phyloP scores from a whole-genome alignment of 2,888 invertebrate genomes.

The Cephus pulcher region DNA sequence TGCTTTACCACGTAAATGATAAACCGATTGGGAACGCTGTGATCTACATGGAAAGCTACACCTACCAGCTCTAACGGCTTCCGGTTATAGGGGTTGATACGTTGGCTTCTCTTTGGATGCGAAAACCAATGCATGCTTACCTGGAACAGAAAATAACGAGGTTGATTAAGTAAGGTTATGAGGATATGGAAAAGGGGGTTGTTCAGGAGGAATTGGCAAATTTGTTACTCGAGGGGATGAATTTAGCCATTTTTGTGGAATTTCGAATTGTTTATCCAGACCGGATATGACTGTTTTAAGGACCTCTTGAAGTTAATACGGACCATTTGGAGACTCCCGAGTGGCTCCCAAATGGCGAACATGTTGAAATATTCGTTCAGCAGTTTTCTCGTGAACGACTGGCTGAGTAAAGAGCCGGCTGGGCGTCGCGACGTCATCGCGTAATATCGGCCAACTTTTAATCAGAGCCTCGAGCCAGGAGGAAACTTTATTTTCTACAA shows the following conservation, averaged over 20 bases:
- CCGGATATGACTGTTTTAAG: not conserved
- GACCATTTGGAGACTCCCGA: not conserved
- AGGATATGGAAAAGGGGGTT: not conserved
- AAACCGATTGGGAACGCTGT: not conserved
- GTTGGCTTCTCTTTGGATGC: not conserved
- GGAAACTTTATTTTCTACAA: conserved; percentile 51
- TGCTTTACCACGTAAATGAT: not conserved
- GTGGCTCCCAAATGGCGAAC: not conserved
- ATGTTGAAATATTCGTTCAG: conserved; percentile 30
- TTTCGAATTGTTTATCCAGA: not conserved
- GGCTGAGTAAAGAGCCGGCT: conserved; percentile 31
- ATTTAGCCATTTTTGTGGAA: not conserved
- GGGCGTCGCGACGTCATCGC: conserved; percentile 37
- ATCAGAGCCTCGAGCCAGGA: conserved; percentile 45
- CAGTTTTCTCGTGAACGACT: conserved; percentile 36
- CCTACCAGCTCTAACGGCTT: not conserved
- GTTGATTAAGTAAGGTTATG: not conserved
- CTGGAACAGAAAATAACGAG: conserved; percentile 46
- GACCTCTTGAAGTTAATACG: not conserved
- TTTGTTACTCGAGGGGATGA: no score
- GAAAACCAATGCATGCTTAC: conserved; percentile 39
- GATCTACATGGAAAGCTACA: not conserved
- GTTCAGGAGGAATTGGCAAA: no score
- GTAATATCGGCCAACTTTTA: conserved; percentile 54
- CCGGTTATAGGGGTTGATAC: not conserved